Conservation (phyloP, 2,888 invertebrate genomes). For the Rhyacophila evoluta region DNA sequence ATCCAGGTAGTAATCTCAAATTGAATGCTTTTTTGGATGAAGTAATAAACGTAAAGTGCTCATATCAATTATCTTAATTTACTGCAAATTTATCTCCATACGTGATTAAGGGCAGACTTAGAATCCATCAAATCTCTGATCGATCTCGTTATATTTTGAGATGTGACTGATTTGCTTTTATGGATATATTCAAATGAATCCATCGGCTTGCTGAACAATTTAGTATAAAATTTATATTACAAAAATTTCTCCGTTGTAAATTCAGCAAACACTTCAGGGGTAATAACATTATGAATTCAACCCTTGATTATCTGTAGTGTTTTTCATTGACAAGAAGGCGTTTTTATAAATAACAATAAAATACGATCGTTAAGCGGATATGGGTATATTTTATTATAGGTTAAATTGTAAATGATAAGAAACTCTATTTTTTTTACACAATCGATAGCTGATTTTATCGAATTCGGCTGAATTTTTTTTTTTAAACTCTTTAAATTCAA, state of each 20-base stretch:
- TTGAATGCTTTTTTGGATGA: too few species aligned
- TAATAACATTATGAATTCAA: conserved; percentile 12
- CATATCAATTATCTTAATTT: background rate
- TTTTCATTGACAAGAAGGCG: background rate
- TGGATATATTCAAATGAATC: conserved; percentile 3
- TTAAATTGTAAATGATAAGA: background rate
- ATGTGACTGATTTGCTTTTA: background rate
- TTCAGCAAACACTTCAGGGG: background rate
- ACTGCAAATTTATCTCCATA: background rate
- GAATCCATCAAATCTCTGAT: background rate
- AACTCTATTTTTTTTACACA: too few species aligned
- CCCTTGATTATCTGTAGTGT: conserved; percentile 4
- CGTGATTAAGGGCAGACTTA: background rate
- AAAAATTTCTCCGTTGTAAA: background rate
- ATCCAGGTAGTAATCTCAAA: too few species aligned
- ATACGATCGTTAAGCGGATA: background rate
- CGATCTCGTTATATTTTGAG: background rate
- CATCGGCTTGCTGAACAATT: background rate
- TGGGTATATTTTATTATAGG: background rate
- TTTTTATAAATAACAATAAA: background rate
- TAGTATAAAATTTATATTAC: background rate
- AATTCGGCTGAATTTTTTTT: too few species aligned
- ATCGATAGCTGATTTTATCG: too few species aligned
- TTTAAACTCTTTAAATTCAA: too few species aligned
- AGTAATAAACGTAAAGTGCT: too few species aligned